Conservation (phyloP, 2,888 invertebrate genomes). For the Chironomus tentans region DNA sequence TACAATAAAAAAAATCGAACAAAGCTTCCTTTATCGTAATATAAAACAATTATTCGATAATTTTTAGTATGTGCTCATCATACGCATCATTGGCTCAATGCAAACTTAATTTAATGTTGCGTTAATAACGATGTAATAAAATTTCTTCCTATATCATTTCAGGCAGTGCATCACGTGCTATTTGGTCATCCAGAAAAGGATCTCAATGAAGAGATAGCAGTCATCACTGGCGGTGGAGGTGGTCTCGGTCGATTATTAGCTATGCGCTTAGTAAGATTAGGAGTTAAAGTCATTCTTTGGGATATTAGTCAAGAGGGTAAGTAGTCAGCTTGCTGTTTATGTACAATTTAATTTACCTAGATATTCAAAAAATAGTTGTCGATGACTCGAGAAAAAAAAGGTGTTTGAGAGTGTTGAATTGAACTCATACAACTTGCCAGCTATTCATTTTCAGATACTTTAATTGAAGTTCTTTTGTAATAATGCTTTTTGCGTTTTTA, state of each 20-base stretch:
- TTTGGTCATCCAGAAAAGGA: slow-evolving; percentile 55
- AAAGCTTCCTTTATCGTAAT: too few species aligned
- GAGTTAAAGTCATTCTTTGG: slow-evolving; percentile 77
- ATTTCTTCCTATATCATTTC: slow-evolving; percentile 33
- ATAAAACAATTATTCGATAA: too few species aligned
- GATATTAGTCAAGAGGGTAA: slow-evolving; percentile 76
- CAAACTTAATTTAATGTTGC: too few species aligned
- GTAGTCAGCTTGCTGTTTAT: neutral
- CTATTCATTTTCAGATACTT: neutral
- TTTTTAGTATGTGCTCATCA: too few species aligned
- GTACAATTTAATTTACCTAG: too few species aligned
- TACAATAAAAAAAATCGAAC: too few species aligned
- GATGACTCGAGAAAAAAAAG: neutral
- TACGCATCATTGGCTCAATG: too few species aligned
- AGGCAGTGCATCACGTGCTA: slow-evolving; percentile 51
- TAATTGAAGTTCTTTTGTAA: neutral
- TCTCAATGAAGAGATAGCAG: slow-evolving; percentile 61
- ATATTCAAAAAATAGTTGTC: too few species aligned
- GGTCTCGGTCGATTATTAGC: slow-evolving; percentile 74
- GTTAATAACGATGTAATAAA: too few species aligned
- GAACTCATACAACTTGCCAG: too few species aligned
- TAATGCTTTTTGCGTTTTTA: too few species aligned
- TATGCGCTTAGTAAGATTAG: slow-evolving; percentile 62
- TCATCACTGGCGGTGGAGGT: slow-evolving; percentile 84
- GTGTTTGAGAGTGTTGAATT: too few species aligned